phyloP scores from a whole-genome alignment of 37 sponge, comb jelly and placozoan genomes.

The Amphimedon queenslandica region DNA sequence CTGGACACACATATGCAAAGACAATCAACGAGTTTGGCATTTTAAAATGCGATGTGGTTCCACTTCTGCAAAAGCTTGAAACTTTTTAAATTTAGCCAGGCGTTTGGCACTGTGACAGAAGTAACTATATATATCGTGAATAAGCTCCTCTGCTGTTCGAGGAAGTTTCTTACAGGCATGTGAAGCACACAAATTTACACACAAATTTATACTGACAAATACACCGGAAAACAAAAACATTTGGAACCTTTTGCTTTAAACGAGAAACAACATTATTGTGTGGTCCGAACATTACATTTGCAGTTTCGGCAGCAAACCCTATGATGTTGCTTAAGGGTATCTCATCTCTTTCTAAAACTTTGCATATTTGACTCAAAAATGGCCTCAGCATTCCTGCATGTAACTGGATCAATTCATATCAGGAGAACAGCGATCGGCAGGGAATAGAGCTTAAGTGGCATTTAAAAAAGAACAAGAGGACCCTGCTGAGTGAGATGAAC shows the following conservation, averaged over 20 bases:
- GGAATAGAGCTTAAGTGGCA: too few species aligned
- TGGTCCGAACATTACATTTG: constrained; percentile 29
- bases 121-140: constrained; percentile 26
- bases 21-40: constrained; percentile 38
- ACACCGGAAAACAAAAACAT: constrained; percentile 25
- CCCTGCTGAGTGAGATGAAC: too few species aligned
- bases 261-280: constrained; percentile 16
- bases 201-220: constrained; percentile 46
- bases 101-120: constrained; percentile 30
- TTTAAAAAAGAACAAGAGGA: too few species aligned
- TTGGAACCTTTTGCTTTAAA: constrained; percentile 6
- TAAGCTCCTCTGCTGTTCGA: constrained; percentile 28
- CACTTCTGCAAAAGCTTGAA: constrained; percentile 31
- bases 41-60: constrained; percentile 22
- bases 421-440: too few species aligned
- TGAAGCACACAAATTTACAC: constrained; percentile 17
- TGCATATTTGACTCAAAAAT: background rate
- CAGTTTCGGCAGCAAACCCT: constrained; percentile 36
- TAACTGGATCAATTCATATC: too few species aligned
- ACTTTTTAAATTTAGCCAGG: constrained; percentile 21
- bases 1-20: constrained; percentile 8
- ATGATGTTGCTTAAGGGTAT: constrained; percentile 27
- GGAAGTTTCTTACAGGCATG: constrained; percentile 25
- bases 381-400: background rate
- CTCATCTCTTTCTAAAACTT: background rate